Conservation (phyloP, 2,113 vertebrate species). For the Ochotona princeps region DNA sequence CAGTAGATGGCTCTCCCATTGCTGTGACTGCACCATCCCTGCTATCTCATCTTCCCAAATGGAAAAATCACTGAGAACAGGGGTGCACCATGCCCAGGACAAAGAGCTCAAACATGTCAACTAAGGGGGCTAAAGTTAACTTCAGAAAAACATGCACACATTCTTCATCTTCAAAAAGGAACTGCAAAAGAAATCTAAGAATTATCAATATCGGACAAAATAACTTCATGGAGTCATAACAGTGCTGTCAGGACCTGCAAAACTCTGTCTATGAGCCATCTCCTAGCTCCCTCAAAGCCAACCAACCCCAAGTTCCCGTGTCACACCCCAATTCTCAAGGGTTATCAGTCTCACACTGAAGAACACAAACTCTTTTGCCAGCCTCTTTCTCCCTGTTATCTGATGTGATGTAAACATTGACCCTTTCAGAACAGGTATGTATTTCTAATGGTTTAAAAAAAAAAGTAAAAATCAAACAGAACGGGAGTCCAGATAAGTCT, state of each 20-base stretch:
- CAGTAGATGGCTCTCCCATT: not conserved
- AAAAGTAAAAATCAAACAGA: not conserved
- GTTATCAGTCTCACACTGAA: not conserved
- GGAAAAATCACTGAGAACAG: not conserved
- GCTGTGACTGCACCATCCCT: too few species aligned
- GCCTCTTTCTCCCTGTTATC: not conserved
- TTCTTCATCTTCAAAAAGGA: slow-evolving; percentile 16
- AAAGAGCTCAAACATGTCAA: slow-evolving; percentile 1
- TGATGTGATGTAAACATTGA: not conserved
- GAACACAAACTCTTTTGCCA: not conserved
- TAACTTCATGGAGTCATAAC: not conserved
- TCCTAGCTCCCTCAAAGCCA: not conserved
- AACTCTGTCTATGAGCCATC: not conserved
- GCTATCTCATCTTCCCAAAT: not conserved
- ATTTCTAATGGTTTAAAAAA: not conserved
- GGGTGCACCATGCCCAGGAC: not conserved
- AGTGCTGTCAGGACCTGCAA: not conserved
- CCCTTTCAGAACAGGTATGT: not conserved
- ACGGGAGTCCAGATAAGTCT: not conserved
- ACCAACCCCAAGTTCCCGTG: not conserved
- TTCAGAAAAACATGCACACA: not conserved
- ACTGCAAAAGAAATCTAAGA: not conserved
- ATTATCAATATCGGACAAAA: not conserved
- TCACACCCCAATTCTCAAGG: not conserved
- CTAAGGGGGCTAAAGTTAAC: not conserved